These are phyloP conservation scores for Gasteruption jaculator DNA, from an alignment of 2,888 invertebrate genomes.

Conservation along the genomic window DNA sequence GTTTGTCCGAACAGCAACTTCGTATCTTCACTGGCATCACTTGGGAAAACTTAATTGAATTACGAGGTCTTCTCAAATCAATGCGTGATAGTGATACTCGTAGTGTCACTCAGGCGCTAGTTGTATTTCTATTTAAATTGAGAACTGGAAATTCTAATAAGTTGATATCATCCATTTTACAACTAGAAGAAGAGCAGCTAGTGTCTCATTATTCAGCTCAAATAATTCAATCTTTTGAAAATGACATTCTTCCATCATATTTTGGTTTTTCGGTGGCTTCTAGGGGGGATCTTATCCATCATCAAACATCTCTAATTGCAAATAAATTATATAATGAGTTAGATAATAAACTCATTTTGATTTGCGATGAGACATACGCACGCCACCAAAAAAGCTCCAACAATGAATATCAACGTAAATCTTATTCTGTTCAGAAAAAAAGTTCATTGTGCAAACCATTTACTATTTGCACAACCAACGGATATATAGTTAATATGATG, in stretches of 20 bases:
- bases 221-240: conserved; percentile 16
- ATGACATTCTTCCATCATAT: conserved; percentile 10
- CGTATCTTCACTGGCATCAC: conserved; percentile 17
- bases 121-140: conserved; percentile 11
- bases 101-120: conserved; percentile 8
- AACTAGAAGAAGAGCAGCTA: conserved; percentile 5
- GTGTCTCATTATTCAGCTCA: conserved; percentile 10
- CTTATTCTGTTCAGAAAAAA: conserved; percentile 25
- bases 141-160: conserved; percentile 11
- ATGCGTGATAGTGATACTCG: conserved; percentile 10
- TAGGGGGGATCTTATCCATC: conserved; percentile 10
- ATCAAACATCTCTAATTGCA: conserved; percentile 8
- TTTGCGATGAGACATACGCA: conserved; percentile 17
- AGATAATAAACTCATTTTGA: conserved; percentile 11
- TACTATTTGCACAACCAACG: conserved; percentile 26
- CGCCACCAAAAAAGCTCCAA: conserved; percentile 19
- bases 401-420: conserved; percentile 19
- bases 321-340: conserved; percentile 2
- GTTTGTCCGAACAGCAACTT: conserved; percentile 14
- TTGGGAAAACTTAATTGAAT: conserved; percentile 13
- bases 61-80: conserved; percentile 5
- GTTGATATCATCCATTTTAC: conserved; percentile 8
- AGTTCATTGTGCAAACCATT: conserved; percentile 26
- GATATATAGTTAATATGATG: conserved; percentile 23
- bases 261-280: conserved; percentile 10